Base-by-base conservation (phyloP, 1,140 invertebrate genomes). In the Brachionus calyciflorus region DNA sequence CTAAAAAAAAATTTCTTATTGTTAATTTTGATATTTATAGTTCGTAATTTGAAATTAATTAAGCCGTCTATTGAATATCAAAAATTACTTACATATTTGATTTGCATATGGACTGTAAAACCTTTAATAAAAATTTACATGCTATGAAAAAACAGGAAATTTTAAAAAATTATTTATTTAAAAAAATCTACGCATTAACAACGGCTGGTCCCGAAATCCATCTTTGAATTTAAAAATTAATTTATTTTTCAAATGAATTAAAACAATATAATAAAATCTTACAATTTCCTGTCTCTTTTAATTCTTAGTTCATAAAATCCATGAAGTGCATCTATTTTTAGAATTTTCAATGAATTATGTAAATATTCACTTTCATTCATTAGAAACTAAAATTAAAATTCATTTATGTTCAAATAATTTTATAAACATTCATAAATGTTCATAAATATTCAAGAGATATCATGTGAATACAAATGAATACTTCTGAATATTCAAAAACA, bases 281-380 rank as follows among this genome's bases (percentile, higher is more conserved):
- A 73, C 69, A n/a, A 19, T 33, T 73, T 73, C 37, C 69, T 19
- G 33, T 73, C 28, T 33, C 69, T 49, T 33, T 24, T 55, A 1
- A 51, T 37, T 14, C 69, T 49, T 6, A 73, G 46, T 12, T 51
- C 69, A 33, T 73, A 17, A 7, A 51, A 73, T 21, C 69, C 51
- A 26, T 49, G 33, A 9, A 40, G 21, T 10, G 69, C 17, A 6
- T 51, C 51, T 24, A 73, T 73, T 37, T 73, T 51, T 3, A 73
- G 69, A 10, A 51, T 37, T 37, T 51, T 73, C 24, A 73, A 30
- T 5, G 69, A 73, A 24, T 73, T 73, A 14, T 28, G 10, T 37
- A 73, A 55, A 73, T 73, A 73, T 51, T 73, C 69, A n/a, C 3
- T 73, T 51, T 51, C 69, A 41, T 33, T 73, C 69, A 73, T 49